A percentile compares a stretch with the other conserved stretches of the same genome.
phyloP scores from a whole-genome alignment of 2,888 invertebrate genomes.

The Drosophila algonquin region DNA sequence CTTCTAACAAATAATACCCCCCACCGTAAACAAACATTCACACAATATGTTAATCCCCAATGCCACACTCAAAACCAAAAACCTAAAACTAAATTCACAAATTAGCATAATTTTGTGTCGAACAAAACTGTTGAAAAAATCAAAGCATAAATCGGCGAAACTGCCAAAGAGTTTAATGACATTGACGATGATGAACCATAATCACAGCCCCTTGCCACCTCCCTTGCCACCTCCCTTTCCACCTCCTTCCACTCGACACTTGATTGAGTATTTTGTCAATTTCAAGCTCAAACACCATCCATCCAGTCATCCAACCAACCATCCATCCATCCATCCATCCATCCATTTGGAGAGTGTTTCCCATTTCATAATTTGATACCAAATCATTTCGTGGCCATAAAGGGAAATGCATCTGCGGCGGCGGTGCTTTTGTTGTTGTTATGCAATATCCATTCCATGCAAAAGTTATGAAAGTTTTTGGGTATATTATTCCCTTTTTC shows the following conservation, averaged over 20 bases:
- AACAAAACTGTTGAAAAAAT: conserved; percentile 49
- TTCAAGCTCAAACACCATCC: conserved; percentile 48
- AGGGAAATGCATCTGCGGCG: conserved; percentile 1
- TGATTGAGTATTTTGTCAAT: conserved; percentile 58
- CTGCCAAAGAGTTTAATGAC: conserved; percentile 50
- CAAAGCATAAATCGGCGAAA: conserved; percentile 17
- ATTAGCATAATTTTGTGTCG: conserved; percentile 57
- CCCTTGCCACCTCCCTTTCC: neutral
- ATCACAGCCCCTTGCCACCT: conserved; percentile 4
- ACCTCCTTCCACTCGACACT: conserved; percentile 29
- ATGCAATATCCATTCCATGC: conserved; percentile 7
- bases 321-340: conserved; percentile 20
- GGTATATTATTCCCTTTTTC: neutral
- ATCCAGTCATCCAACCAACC: conserved; percentile 19
- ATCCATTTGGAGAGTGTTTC: conserved; percentile 8
- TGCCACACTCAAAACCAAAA: conserved; percentile 5
- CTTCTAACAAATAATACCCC: neutral
- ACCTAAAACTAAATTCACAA: conserved; percentile 27
- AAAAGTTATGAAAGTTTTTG: conserved; percentile 44
- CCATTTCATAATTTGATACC: conserved; percentile 46
- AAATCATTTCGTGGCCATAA: conserved; percentile 27
- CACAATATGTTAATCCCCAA: conserved; percentile 18
- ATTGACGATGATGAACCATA: conserved; percentile 5
- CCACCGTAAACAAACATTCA: conserved; percentile 3
- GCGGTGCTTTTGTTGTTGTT: conserved; percentile 28